These are phyloP conservation scores for Hydrozoanthus tunicans DNA, from an alignment of 64 coral and sea anemone species.

Conservation along the genomic window DNA sequence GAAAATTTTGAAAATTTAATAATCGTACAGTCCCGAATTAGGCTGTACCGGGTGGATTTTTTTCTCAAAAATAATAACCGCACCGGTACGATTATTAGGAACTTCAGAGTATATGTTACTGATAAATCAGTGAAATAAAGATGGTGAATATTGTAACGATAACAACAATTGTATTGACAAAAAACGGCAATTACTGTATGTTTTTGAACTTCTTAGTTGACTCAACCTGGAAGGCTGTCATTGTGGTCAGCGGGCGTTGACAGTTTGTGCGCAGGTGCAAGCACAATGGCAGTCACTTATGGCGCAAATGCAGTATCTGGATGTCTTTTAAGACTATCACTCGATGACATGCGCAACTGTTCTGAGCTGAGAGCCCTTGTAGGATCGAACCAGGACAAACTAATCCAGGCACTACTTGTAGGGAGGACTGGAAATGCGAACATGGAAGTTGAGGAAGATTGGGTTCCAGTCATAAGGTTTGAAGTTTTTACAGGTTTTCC, in stretches of 20 bases:
- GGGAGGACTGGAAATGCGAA: conserved; percentile 76
- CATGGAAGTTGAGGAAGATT: conserved; percentile 47
- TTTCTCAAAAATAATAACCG: too few species aligned
- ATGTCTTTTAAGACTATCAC: conserved; percentile 62
- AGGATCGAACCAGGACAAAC: conserved; percentile 62
- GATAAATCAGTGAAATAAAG: too few species aligned
- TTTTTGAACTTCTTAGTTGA: conserved; percentile 17
- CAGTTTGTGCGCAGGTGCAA: conserved; percentile 64
- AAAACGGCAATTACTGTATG: too few species aligned
- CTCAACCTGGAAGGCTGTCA: conserved; percentile 48
- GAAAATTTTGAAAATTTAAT: too few species aligned
- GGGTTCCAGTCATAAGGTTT: conserved; percentile 86
- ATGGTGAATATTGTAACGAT: too few species aligned
- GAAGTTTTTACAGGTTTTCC: not conserved
- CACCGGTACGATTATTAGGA: too few species aligned
- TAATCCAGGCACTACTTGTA: conserved; percentile 70
- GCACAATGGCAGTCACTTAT: conserved; percentile 59
- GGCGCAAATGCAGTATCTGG: conserved; percentile 65
- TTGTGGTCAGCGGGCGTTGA: conserved; percentile 61
- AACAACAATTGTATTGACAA: too few species aligned
- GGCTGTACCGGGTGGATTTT: too few species aligned
- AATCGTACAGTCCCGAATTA: too few species aligned
- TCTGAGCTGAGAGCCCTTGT: conserved; percentile 60
- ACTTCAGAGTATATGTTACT: too few species aligned
- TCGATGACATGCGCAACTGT: conserved; percentile 90